These are phyloP conservation scores for Caenorhabditis sp. DNA, from an alignment of 2,888 invertebrate species.

Conservation along the genomic window DNA sequence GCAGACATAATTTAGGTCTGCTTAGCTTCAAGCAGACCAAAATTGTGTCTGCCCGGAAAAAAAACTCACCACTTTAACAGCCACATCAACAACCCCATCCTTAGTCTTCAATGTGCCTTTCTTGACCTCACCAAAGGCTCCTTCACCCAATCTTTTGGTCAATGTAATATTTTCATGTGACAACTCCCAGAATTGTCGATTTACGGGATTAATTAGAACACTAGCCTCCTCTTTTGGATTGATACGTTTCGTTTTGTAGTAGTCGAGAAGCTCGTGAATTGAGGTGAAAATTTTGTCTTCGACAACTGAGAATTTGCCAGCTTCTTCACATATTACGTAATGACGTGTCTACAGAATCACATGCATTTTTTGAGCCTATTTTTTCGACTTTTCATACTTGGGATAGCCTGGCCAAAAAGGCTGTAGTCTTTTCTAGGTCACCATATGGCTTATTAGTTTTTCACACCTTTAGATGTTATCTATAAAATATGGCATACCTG, in stretches of 20 bases:
- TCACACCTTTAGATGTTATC: too few relatives aligned
- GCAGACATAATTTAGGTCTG: too few relatives aligned
- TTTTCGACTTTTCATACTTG: too few relatives aligned
- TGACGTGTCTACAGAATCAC: slow-evolving; percentile 23
- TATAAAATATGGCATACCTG: too few relatives aligned
- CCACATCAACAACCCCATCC: background rate
- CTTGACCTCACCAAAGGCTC: slow-evolving; percentile 62
- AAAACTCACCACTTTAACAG: slow-evolving; percentile 12
- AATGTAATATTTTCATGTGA: slow-evolving; percentile 51
- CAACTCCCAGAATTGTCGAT: slow-evolving; percentile 56
- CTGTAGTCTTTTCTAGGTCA: too few relatives aligned
- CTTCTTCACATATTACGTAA: slow-evolving; percentile 26
- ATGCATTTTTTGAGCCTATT: background rate
- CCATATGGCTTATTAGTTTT: too few relatives aligned
- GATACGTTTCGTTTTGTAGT: background rate
- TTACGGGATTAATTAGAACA: slow-evolving; percentile 13
- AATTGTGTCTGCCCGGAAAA: too few relatives aligned
- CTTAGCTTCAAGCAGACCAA: too few relatives aligned
- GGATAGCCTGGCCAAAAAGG: too few relatives aligned
- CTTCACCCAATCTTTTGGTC: slow-evolving; percentile 60
- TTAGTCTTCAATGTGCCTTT: slow-evolving; percentile 10
- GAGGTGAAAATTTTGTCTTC: background rate
- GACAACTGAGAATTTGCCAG: slow-evolving; percentile 17
- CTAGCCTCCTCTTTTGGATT: background rate
- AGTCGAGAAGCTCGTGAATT: background rate